phyloP scores from a whole-genome alignment of 2,797 vertebrate species.

The Poeciliopsis presidionis region DNA sequence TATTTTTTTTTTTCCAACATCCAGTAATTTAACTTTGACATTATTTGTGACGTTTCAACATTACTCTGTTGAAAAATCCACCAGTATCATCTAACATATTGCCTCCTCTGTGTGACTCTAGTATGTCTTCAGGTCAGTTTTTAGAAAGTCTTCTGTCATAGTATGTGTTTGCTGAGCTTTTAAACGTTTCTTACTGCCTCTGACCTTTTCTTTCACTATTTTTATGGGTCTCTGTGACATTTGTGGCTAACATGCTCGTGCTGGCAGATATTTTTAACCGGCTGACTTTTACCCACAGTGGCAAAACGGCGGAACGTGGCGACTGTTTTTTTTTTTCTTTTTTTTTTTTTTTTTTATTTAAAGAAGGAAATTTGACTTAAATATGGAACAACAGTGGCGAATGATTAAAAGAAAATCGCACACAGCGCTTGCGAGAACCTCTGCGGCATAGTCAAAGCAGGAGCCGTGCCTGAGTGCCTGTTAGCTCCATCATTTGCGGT shows the following conservation, averaged over 20 bases:
- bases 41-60: background rate
- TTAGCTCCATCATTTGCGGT: slow-evolving; percentile 57
- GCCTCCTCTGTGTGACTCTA: background rate
- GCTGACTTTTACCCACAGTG: slow-evolving; percentile 29
- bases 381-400: slow-evolving; percentile 13
- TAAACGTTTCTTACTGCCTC: background rate
- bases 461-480: slow-evolving; percentile 40
- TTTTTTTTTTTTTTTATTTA: no score
- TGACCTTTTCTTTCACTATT: slow-evolving; percentile 3
- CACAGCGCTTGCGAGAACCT: slow-evolving; percentile 22
- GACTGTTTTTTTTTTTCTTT: background rate
- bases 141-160: background rate
- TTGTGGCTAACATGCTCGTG: slow-evolving; percentile 17
- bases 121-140: background rate
- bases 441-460: slow-evolving; percentile 18
- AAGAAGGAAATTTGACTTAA: slow-evolving; percentile 11
- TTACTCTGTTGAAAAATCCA: background rate
- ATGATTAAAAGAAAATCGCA: slow-evolving; percentile 17
- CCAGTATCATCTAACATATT: background rate
- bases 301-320: slow-evolving; percentile 9
- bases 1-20: background rate
- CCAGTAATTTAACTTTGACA: background rate
- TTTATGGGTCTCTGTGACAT: slow-evolving; percentile 5
- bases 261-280: slow-evolving; percentile 36
- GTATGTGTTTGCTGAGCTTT: background rate